Conservation (phyloP, 2,113 vertebrate genomes). For the Lasiurus cinereus region DNA sequence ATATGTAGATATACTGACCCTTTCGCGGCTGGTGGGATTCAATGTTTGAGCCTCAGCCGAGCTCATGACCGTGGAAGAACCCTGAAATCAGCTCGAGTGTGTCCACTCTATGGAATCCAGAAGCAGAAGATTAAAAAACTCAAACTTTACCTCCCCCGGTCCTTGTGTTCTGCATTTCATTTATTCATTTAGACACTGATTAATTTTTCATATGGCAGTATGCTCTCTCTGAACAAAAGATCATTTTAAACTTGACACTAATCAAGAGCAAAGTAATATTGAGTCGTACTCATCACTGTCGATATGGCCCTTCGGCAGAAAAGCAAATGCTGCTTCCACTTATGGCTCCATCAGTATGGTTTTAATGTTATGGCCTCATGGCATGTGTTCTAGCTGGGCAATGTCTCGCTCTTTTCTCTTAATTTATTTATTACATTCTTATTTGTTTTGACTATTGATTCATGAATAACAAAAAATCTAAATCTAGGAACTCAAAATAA, state of each 20-base stretch:
- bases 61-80: accelerated
- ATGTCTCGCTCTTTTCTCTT: neutral
- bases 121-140: neutral
- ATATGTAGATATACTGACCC: no score
- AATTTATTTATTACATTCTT: neutral
- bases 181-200: neutral
- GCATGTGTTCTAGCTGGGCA: neutral
- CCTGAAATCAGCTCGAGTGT: accelerated
- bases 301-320: neutral
- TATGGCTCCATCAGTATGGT: neutral
- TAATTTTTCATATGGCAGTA: neutral
- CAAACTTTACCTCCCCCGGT: neutral
- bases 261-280: neutral
- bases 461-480: neutral
- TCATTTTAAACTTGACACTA: neutral
- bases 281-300: neutral
- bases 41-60: no score
- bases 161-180: neutral
- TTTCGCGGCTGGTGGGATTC: no score
- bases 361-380: neutral
- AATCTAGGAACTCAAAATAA: neutral
- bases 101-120: neutral
- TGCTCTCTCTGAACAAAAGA: neutral
- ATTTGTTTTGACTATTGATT: neutral
- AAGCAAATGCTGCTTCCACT: neutral